These are phyloP conservation scores for Dendrolimus kikuchii DNA, from an alignment of 1,140 invertebrate genomes.

Conservation along the genomic window DNA sequence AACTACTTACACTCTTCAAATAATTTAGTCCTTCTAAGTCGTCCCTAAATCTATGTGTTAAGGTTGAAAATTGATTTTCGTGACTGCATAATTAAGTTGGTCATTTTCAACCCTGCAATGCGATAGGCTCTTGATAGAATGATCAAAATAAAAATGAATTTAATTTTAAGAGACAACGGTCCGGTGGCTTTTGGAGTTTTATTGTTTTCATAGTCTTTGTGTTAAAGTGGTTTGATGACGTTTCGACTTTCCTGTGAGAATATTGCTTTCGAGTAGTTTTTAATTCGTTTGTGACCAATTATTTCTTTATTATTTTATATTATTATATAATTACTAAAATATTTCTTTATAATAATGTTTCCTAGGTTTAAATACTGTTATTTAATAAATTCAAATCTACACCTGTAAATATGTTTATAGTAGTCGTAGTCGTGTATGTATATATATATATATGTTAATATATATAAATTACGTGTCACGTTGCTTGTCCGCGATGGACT, in stretches of 20 bases:
- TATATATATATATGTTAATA: too few species aligned
- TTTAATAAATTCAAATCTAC: too few species aligned
- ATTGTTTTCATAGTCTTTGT: conserved; percentile 53
- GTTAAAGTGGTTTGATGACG: conserved; percentile 17
- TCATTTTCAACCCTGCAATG: conserved; percentile 27
- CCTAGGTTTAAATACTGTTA: too few species aligned
- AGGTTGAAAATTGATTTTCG: conserved; percentile 3
- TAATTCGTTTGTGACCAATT: background rate
- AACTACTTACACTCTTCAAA: conserved; percentile 42
- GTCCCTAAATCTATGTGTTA: conserved; percentile 14
- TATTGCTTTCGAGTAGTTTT: conserved; percentile 28
- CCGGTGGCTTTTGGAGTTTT: conserved; percentile 44
- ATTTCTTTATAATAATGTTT: too few species aligned
- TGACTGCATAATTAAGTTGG: conserved; percentile 12
- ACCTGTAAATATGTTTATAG: too few species aligned
- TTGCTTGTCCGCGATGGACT: too few species aligned
- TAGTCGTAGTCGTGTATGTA: too few species aligned
- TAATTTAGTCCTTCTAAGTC: conserved; percentile 14
- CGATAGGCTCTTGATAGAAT: conserved; percentile 52
- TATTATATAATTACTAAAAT: too few species aligned
- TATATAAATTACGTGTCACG: too few species aligned
- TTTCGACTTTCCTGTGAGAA: conserved; percentile 57
- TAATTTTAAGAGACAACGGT: conserved; percentile 41
- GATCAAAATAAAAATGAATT: conserved; percentile 59
- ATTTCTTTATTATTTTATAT: too few species aligned